Percentiles rank a stretch among this genome's conserved stretches.
These are phyloP conservation scores for Trichogramma evanescens DNA, from an alignment of 2,888 invertebrate genomes.

Conservation along the genomic window DNA sequence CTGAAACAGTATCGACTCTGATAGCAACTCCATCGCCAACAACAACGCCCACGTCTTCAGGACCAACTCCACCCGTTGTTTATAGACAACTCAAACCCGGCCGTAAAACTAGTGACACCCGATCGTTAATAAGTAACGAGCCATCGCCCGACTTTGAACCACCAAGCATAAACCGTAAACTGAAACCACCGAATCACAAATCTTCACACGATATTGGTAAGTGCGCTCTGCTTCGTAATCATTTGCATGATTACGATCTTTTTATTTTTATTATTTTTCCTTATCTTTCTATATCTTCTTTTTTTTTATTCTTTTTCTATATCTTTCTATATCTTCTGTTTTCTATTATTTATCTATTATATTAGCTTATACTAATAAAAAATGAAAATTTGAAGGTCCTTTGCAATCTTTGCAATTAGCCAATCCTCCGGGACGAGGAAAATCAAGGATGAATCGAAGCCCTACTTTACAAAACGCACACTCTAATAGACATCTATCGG, in stretches of 20 bases:
- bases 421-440: conserved; percentile 46
- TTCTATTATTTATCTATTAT: conserved; percentile 4
- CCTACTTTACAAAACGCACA: conserved; percentile 48
- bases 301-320: conserved; percentile 26
- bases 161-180: conserved; percentile 72
- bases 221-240: background rate
- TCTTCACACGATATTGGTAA: conserved; percentile 29
- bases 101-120: conserved; percentile 43
- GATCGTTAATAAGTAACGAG: conserved; percentile 47
- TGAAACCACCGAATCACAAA: conserved; percentile 37
- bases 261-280: too few species aligned
- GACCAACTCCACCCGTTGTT: conserved; percentile 51
- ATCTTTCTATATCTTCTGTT: conserved; percentile 28
- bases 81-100: conserved; percentile 56
- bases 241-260: background rate
- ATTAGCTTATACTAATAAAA: too few species aligned
- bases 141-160: conserved; percentile 49
- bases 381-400: conserved; percentile 29
- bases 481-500: conserved; percentile 40
- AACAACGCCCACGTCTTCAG: background rate
- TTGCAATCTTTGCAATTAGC: conserved; percentile 44
- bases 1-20: background rate
- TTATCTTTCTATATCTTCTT: conserved; percentile 17
- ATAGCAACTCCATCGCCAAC: conserved; percentile 41
- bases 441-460: conserved; percentile 52